Conservation (phyloP, 2,113 vertebrate species). For the Eclectus roratus region DNA sequence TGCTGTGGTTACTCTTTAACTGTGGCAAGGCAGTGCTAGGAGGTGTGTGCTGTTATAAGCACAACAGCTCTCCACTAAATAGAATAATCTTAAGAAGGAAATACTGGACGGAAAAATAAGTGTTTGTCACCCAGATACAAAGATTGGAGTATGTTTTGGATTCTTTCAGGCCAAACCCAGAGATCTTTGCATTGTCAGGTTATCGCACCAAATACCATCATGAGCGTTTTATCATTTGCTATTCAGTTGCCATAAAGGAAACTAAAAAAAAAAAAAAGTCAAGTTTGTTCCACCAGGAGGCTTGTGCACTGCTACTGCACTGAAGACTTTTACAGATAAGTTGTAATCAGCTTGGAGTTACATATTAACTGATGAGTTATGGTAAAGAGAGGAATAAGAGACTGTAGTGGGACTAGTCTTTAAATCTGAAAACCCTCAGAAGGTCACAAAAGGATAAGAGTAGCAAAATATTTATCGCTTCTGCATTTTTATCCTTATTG, state of each 20-base stretch:
- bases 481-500: constrained; percentile 62
- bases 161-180: constrained; percentile 58
- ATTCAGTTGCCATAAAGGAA: neutral
- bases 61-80: constrained; percentile 40
- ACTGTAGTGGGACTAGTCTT: constrained; percentile 51
- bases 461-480: constrained; percentile 54
- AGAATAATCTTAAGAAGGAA: constrained; percentile 64
- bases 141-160: constrained; percentile 58
- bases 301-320: constrained; percentile 4
- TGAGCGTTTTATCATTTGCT: constrained; percentile 10
- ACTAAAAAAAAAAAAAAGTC: neutral
- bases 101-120: constrained; percentile 56
- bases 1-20: constrained; percentile 64
- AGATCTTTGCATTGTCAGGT: constrained; percentile 19
- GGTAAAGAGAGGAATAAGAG: constrained; percentile 29
- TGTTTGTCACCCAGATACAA: constrained; percentile 44
- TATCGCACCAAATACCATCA: constrained; percentile 36
- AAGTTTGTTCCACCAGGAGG: neutral
- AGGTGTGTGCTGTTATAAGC: neutral
- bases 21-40: neutral
- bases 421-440: constrained; percentile 42
- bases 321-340: constrained; percentile 61
- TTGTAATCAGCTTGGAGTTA: constrained; percentile 63
- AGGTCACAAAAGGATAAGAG: constrained; percentile 61
- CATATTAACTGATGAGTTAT: constrained; percentile 67